A percentile compares a stretch with the other conserved stretches of the same genome.
phyloP scores from a whole-genome alignment of 2,113 vertebrate species.

The Paradoxurus hermaphroditus region DNA sequence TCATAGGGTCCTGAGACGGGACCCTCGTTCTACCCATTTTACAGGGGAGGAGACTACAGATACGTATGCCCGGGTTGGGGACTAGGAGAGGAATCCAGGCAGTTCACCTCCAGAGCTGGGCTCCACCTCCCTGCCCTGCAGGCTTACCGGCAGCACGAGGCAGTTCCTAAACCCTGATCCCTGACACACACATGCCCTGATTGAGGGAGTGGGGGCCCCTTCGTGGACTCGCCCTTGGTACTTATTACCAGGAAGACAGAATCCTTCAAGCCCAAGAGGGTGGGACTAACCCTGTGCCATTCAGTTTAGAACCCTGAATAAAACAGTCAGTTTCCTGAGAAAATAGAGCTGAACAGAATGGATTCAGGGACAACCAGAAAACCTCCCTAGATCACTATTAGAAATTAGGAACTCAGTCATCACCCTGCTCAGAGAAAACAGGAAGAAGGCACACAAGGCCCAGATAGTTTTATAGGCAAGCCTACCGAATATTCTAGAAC shows the following conservation, averaged over 20 bases:
- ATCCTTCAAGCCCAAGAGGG: neutral
- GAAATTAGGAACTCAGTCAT: neutral
- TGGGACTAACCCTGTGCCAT: neutral
- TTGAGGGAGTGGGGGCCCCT: fast-evolving
- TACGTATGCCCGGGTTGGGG: neutral
- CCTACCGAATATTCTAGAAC: neutral
- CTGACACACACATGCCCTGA: neutral
- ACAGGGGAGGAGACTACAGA: neutral
- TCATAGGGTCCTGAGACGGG: neutral
- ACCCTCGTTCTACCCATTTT: neutral
- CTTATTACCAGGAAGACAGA: neutral
- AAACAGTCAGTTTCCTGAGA: neutral
- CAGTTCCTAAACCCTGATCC: neutral
- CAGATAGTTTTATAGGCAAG: neutral
- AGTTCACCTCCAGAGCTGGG: neutral
- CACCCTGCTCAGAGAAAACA: neutral
- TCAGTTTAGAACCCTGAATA: neutral
- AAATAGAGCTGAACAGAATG: neutral
- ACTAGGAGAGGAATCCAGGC: neutral
- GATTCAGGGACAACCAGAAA: neutral
- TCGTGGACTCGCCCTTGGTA: neutral
- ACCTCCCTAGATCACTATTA: neutral
- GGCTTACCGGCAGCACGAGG: neutral
- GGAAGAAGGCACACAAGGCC: neutral
- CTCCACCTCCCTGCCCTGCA: neutral